Conservation (phyloP, 2,888 invertebrate species). For the Trichacis sp. region DNA sequence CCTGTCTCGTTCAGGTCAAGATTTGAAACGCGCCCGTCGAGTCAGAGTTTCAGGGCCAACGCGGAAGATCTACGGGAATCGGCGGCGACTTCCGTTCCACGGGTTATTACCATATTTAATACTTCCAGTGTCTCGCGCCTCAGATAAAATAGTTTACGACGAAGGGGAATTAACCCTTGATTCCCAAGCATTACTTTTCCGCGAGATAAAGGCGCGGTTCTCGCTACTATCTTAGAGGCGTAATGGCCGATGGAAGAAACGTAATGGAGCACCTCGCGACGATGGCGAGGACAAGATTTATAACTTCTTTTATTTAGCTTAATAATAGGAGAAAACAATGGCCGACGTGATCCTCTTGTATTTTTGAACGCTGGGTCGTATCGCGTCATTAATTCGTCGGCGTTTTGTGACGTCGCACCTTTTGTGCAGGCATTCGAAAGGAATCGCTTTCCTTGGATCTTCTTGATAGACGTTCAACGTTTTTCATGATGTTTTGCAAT, state of each 20-base stretch:
- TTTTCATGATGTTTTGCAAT: too few species aligned
- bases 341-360: constrained; percentile 14
- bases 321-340: constrained; percentile 51
- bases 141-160: constrained; percentile 66
- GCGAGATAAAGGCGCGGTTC: constrained; percentile 65
- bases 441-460: too few species aligned
- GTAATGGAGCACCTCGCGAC: constrained; percentile 53
- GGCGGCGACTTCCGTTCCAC: constrained; percentile 39
- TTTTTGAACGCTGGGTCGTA: background rate
- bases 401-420: background rate
- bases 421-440: background rate
- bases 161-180: constrained; percentile 67
- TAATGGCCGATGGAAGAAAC: constrained; percentile 63
- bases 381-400: background rate
- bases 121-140: constrained; percentile 46
- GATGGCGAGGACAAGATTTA: constrained; percentile 53
- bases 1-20: too few species aligned
- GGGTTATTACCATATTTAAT: constrained; percentile 59
- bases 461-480: too few species aligned
- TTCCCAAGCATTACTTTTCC: constrained; percentile 66
- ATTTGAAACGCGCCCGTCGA: too few species aligned
- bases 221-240: constrained; percentile 59
- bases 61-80: constrained; percentile 22
- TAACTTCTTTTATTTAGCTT: constrained; percentile 60
- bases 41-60: constrained; percentile 1